Conservation (phyloP, 2,113 vertebrate genomes). For the Maccullochella peelii region DNA sequence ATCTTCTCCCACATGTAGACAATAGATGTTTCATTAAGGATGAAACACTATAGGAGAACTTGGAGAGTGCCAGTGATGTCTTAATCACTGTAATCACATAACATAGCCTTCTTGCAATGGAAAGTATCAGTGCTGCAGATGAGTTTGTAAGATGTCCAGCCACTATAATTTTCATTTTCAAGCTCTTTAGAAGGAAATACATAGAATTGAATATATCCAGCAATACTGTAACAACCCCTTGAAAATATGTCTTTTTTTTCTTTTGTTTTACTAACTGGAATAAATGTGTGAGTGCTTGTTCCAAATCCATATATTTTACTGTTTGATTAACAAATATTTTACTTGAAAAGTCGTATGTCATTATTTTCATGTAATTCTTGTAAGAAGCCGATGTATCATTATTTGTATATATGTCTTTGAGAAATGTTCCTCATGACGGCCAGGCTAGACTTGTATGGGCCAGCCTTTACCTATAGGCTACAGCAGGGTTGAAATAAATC, state of each 20-base stretch:
- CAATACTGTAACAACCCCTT: background rate
- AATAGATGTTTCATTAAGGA: constrained; percentile 45
- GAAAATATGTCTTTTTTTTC: background rate
- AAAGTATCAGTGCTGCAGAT: constrained; percentile 47
- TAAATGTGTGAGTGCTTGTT: background rate
- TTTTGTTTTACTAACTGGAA: background rate
- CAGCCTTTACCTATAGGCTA: constrained; percentile 8
- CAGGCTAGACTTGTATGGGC: background rate
- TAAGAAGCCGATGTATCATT: too few relatives aligned
- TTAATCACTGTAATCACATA: constrained; percentile 77
- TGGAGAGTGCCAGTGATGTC: constrained; percentile 41
- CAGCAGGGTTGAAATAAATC: constrained; percentile 40
- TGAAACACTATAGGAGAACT: constrained; percentile 31
- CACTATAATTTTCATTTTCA: constrained; percentile 27
- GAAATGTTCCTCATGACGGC: background rate
- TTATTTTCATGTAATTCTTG: too few relatives aligned
- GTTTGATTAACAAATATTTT: background rate
- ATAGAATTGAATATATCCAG: background rate
- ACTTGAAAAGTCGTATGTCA: background rate
- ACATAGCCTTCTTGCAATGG: constrained; percentile 39
- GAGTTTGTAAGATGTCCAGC: constrained; percentile 9
- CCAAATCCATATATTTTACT: background rate
- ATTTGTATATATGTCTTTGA: background rate
- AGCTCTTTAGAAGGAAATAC: background rate
- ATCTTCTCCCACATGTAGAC: constrained; percentile 46